A percentile compares a stretch with the other conserved stretches of the same genome.
Evolutionary conservation across 2,888 invertebrate species (phyloP).

Genomic region (Eupithecia dodoneata): DNA sequence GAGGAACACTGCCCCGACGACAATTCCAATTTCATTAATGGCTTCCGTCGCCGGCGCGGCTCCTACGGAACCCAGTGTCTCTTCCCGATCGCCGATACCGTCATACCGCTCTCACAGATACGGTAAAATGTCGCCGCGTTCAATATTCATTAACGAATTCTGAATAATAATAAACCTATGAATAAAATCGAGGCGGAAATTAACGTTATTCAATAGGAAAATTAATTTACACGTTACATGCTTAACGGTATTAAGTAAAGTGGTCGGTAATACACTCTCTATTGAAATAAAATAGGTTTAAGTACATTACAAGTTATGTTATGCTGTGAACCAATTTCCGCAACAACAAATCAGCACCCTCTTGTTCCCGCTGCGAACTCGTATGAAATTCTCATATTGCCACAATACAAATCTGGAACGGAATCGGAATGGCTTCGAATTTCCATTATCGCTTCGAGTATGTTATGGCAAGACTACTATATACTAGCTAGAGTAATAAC

Average conservation of each 20-base stretch:
- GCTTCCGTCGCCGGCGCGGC: slow-evolving; percentile 63
- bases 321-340: slow-evolving; percentile 24
- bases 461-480: slow-evolving; percentile 38
- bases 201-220: slow-evolving; percentile 17
- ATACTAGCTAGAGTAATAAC: slow-evolving; percentile 29
- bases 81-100: slow-evolving; percentile 43
- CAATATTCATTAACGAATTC: slow-evolving; percentile 31
- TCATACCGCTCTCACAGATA: slow-evolving; percentile 42
- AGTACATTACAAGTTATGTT: slow-evolving; percentile 7
- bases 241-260: background rate
- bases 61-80: slow-evolving; percentile 57
- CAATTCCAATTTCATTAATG: slow-evolving; percentile 78
- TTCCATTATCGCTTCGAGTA: slow-evolving; percentile 41
- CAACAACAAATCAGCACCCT: slow-evolving; percentile 33
- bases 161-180: slow-evolving; percentile 22
- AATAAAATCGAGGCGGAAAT: slow-evolving; percentile 14
- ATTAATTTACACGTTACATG: slow-evolving; percentile 8
- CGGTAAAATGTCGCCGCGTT: slow-evolving; percentile 38
- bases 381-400: slow-evolving; percentile 39
- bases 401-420: slow-evolving; percentile 40
- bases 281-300: slow-evolving; percentile 11
- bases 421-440: slow-evolving; percentile 39
- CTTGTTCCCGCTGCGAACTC: slow-evolving; percentile 27
- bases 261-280: background rate
- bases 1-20: slow-evolving; percentile 65